Base-by-base conservation (phyloP, 2,113 vertebrate species). In the Lanius collurio region DNA sequence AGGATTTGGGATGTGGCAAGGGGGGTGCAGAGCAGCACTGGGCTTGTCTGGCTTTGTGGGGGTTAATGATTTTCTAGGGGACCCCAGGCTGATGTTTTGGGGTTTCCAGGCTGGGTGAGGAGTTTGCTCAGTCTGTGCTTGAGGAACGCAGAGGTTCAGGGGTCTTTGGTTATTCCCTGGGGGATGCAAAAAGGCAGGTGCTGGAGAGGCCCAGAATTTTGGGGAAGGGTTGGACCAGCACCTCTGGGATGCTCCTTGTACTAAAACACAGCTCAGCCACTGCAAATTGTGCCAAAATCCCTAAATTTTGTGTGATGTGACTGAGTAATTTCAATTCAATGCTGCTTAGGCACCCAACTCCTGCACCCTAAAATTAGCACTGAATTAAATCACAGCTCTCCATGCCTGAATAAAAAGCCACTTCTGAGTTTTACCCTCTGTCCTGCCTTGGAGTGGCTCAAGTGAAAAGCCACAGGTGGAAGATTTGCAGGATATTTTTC, bases 91-190 rank as follows among this genome's bases (percentile, higher is more conserved):
- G 75, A n/a, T 28, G 7, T 27, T 81, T 89, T 46, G 20, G 23
- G 24, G 37, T 64, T 95, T 89, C 65, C 87, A 94, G 11, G 80
- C 56, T 68, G 77, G 44, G 74, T 47, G 83, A 94, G 74, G 87
- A 92, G 92, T 91, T 95, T 79, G 31, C 62, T 89, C 28, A 23
- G 10, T 39, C 23, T 4, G 6, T 26, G 60, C 59, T 33, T 30
- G 65, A 84, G 71, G 59, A 60, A 44, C 6, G 26, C 37, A 49
- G 65, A 22, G 27, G 39, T 30, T n/a, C 35, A 3, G 52, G 75
- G 47, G 15, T 21, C 68, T 68, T 78, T 6, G 35, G 65, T 35
- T 60, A 8, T 16, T 65, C 87, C 7, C 60, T 19, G 33, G 31
- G 87, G 81, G 74, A 64, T 91, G 83, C 53, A 68, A 64, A 78